A percentile compares a stretch with the other conserved stretches of the same genome.
Conservation (phyloP, 2,797 vertebrate species). For the Tarsius wallacei region DNA sequence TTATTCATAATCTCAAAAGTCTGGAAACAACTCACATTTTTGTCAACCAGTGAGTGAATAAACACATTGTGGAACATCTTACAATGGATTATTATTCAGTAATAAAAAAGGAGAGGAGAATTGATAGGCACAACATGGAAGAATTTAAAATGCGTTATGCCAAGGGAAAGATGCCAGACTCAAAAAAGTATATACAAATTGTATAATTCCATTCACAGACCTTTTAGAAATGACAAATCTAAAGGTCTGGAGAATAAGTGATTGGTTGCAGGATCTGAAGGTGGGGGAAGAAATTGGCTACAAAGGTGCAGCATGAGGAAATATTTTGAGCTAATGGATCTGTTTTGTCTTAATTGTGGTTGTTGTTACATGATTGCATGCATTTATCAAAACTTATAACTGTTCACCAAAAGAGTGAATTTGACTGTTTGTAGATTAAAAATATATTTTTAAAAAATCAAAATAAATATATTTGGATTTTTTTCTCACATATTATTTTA, state of each 20-base stretch:
- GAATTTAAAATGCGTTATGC: neutral
- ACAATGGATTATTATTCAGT: neutral
- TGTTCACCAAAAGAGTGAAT: neutral
- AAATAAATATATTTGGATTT: neutral
- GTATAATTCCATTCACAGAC: neutral
- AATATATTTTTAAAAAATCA: neutral
- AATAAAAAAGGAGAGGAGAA: neutral
- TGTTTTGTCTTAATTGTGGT: conserved; percentile 7
- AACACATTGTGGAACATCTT: neutral
- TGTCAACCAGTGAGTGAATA: neutral
- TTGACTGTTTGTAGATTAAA: neutral
- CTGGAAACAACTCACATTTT: neutral
- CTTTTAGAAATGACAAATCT: neutral
- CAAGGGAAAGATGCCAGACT: neutral
- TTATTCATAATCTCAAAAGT: neutral
- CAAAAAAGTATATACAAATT: neutral
- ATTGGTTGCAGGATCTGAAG: neutral
- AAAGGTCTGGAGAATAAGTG: neutral
- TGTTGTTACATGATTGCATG: neutral
- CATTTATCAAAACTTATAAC: neutral
- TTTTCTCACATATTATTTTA: neutral
- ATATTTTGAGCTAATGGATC: neutral
- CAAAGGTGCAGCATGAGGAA: neutral
- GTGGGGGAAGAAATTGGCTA: neutral
- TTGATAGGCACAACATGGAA: neutral